Conservation (phyloP, 2,113 vertebrate species). For the Psophia crepitans region DNA sequence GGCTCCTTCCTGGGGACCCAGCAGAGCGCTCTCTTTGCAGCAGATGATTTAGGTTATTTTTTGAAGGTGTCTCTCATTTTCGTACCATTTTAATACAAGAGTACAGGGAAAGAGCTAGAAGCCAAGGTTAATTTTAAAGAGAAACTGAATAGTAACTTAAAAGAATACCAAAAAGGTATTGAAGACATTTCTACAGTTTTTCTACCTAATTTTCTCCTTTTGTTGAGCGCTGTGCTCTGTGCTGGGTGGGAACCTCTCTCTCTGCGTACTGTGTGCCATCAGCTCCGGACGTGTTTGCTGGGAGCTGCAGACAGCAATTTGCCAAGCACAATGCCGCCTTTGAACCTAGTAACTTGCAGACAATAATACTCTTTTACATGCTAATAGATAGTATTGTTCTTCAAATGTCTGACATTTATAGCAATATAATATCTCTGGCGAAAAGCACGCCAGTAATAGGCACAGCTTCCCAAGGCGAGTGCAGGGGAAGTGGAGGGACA, state of each 20-base stretch:
- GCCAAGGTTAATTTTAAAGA: neutral
- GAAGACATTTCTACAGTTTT: neutral
- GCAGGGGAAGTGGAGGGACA: neutral
- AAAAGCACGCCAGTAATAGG: neutral
- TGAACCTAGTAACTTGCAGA: constrained; percentile 16
- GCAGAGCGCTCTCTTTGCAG: neutral
- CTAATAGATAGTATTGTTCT: constrained; percentile 48
- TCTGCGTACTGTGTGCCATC: neutral
- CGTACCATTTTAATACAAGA: neutral
- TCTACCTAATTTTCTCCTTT: neutral
- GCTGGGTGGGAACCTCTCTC: neutral
- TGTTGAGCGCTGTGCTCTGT: neutral
- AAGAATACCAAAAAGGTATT: neutral
- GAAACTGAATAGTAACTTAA: neutral
- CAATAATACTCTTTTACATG: constrained; percentile 31
- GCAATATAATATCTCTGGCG: neutral
- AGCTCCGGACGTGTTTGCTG: neutral
- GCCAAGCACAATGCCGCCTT: neutral
- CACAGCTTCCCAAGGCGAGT: neutral
- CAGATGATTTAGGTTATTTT: neutral
- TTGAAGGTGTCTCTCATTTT: neutral
- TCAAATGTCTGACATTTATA: constrained; percentile 35
- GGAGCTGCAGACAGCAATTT: constrained; percentile 30
- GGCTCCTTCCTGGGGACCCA: neutral
- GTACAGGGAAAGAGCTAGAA: neutral